Evolutionary conservation across 1,140 invertebrate species (phyloP), one percentile per base, ranked within the genome.

Genomic region (Scaptomyza montana): DNA sequence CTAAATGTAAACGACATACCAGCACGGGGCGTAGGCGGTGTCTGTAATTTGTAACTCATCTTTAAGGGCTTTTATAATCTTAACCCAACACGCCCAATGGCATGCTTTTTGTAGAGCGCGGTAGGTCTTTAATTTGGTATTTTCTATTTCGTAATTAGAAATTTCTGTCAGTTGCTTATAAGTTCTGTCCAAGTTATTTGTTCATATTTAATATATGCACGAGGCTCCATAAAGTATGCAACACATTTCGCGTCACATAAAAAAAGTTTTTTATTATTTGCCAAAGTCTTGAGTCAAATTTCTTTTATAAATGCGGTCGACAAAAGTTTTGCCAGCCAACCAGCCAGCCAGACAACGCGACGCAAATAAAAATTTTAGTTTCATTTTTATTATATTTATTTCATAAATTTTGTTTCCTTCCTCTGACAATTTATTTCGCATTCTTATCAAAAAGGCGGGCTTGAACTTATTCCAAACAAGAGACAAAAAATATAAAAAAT

Each of bases 301-400:
- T 67, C 69, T 67, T 67, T 66, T 67, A 51, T 61, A 50, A 65
- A 33, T 67, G 63, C 63, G 62, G 54, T 55, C 57, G 60, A 60
- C 43, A 57, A 47, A 59, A 59, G 25, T 62, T 66, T 47, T 19
- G 41, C 21, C 2, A 33, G 30, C 7, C 2, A 1, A 5, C 30
- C 30, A 6, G 30, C 41, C 46, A 43, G 33, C 33, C 33, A 36
- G 33, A 36, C 46, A 43, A 55, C 53, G 60, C 49, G 63, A 74
- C 59, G 51, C 51, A 74, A 61, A 70, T 69, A 69, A 69, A 76
- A 87, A 86, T 68, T 85, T 71, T 66, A 85, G 80, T 85, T 85
- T 59, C 53, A 30, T 56, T 62, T 69, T 63, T 69, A 68, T 66
- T 60, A 57, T 79, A 85, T 85, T 75, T 36, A 6, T 84, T 72